A percentile compares a stretch with the other conserved stretches of the same genome.
Conservation (phyloP, 2,888 invertebrate species). For the Scaptomyza reducta region DNA sequence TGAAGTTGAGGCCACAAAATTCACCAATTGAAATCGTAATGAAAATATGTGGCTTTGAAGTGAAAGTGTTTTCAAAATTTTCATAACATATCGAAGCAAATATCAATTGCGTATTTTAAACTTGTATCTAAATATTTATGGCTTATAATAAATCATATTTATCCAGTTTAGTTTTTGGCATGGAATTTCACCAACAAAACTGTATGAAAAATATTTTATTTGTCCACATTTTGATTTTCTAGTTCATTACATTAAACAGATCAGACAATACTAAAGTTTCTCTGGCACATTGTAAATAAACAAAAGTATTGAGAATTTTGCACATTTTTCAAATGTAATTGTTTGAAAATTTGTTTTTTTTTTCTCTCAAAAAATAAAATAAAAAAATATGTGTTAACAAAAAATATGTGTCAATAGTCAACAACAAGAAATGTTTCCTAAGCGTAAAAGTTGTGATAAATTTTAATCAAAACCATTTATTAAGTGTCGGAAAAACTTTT, state of each 20-base stretch:
- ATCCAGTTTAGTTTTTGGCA: background rate
- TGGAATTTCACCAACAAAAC: background rate
- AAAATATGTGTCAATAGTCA: too few species aligned
- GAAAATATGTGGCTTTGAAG: background rate
- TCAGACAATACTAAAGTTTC: background rate
- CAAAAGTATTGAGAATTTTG: slow-evolving; percentile 2
- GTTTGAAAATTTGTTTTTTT: background rate
- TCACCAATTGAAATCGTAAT: slow-evolving; percentile 4
- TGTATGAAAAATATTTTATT: background rate
- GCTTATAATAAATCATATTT: background rate
- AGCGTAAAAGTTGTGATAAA: background rate
- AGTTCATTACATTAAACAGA: background rate
- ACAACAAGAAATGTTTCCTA: too few species aligned
- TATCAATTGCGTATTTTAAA: too few species aligned
- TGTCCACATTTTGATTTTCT: background rate
- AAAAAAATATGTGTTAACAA: too few species aligned
- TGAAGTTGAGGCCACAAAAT: background rate
- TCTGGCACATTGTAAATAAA: background rate
- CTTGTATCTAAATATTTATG: too few species aligned
- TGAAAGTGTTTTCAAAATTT: background rate
- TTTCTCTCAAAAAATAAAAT: too few species aligned
- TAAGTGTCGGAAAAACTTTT: too few species aligned
- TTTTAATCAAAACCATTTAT: background rate
- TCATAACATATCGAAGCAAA: too few species aligned
- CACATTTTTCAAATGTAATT: background rate